Evolutionary conservation across 2,888 invertebrate species (phyloP).

Genomic region (Achlya flavicornis): DNA sequence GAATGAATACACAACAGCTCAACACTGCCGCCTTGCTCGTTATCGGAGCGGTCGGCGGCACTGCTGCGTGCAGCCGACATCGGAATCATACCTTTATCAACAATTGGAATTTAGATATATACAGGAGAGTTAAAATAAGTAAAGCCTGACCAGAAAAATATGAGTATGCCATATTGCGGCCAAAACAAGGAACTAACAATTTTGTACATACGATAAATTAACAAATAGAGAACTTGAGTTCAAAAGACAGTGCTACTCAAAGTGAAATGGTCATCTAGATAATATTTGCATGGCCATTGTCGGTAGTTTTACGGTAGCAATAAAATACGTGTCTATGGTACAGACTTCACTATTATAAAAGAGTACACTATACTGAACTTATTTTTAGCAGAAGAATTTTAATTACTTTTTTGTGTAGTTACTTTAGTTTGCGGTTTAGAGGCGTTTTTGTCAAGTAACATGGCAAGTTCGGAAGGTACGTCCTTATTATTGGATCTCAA

Average conservation of each 20-base stretch:
- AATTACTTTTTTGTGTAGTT: constrained; percentile 25
- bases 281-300: too few relatives aligned
- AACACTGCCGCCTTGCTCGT: too few relatives aligned
- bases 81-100: too few relatives aligned
- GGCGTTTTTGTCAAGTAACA: constrained; percentile 47
- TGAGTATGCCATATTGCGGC: background rate
- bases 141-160: background rate
- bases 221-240: background rate
- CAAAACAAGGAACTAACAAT: background rate
- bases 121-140: too few relatives aligned
- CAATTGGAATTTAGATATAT: too few relatives aligned
- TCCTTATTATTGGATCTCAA: constrained; percentile 62
- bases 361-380: background rate
- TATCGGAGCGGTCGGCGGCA: too few relatives aligned
- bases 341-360: background rate
- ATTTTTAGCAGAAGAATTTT: background rate
- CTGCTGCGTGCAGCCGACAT: too few relatives aligned
- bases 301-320: too few relatives aligned
- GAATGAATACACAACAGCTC: too few relatives aligned
- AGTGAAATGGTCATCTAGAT: too few relatives aligned
- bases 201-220: background rate
- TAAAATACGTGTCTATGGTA: too few relatives aligned
- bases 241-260: too few relatives aligned
- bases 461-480: constrained; percentile 57
- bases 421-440: constrained; percentile 22